Evolutionary conservation across 2,113 vertebrate genomes (phyloP).

Genomic region (Anhinga rufa): DNA sequence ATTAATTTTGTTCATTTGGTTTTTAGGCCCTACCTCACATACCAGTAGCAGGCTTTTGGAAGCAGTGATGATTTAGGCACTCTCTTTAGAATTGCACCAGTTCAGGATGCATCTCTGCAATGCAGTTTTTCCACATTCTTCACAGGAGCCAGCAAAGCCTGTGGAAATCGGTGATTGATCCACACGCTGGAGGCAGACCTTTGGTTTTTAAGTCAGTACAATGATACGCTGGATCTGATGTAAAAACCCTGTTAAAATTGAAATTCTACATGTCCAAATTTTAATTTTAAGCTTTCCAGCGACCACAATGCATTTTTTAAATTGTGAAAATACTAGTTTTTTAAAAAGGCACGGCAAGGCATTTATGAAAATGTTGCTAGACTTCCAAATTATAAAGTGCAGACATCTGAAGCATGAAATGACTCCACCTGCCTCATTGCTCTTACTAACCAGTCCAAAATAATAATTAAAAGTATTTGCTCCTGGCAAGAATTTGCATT

Average conservation of each 20-base stretch:
- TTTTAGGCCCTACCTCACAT: background rate
- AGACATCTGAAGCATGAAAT: slow-evolving; percentile 19
- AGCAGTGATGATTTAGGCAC: background rate
- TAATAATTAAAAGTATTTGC: slow-evolving; percentile 49
- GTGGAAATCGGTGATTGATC: background rate
- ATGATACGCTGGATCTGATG: background rate
- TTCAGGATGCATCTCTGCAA: background rate
- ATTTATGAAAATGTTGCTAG: slow-evolving; percentile 10
- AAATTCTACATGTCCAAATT: background rate
- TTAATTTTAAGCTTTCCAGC: background rate
- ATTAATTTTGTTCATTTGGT: background rate
- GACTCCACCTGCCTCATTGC: slow-evolving; percentile 15
- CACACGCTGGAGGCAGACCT: background rate
- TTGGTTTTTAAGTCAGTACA: background rate
- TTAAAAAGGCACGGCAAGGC: background rate
- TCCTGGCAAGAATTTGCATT: slow-evolving; percentile 36
- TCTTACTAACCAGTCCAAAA: slow-evolving; percentile 18
- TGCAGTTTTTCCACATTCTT: background rate
- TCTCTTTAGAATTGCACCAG: background rate
- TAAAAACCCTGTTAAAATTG: background rate
- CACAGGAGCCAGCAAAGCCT: background rate
- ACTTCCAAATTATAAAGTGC: slow-evolving; percentile 39
- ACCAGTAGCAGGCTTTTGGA: background rate
- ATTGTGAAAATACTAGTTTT: background rate
- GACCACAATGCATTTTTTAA: background rate